Percentiles rank a stretch among this genome's conserved stretches.
These are phyloP conservation scores for Tetrax tetrax DNA, from an alignment of 2,113 vertebrate species.

Conservation along the genomic window DNA sequence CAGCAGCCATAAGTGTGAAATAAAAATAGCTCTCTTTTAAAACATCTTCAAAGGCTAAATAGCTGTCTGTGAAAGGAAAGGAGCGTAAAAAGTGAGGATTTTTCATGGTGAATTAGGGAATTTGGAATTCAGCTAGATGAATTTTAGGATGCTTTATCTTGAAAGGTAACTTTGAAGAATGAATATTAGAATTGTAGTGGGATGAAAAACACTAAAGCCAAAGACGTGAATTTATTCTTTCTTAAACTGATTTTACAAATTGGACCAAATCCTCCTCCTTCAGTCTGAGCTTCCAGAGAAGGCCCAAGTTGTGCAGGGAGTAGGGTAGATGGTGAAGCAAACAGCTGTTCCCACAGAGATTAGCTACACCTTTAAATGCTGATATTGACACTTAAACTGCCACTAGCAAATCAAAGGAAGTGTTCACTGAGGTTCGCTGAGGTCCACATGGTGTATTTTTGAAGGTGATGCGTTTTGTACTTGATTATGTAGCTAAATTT, in stretches of 20 bases:
- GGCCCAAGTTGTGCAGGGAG: background rate
- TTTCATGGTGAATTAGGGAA: background rate
- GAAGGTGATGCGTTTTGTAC: rapidly evolving
- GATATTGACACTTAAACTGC: background rate
- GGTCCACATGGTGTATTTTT: background rate
- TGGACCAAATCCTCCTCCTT: background rate
- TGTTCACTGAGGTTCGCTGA: background rate
- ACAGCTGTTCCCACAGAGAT: background rate
- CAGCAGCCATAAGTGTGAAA: background rate
- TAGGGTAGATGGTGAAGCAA: background rate
- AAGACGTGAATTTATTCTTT: background rate
- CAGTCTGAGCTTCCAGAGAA: background rate
- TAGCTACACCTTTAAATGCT: background rate
- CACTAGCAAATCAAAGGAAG: background rate
- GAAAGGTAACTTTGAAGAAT: background rate
- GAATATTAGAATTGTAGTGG: background rate
- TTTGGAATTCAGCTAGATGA: background rate
- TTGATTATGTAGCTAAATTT: background rate
- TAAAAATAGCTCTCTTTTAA: background rate
- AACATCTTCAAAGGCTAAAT: background rate
- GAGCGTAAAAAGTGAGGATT: background rate
- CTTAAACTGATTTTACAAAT: background rate
- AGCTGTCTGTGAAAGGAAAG: background rate
- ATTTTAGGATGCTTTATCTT: background rate
- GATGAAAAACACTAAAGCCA: background rate